Conservation (phyloP, 2,113 vertebrate genomes). For the Oostethus manadensis region DNA sequence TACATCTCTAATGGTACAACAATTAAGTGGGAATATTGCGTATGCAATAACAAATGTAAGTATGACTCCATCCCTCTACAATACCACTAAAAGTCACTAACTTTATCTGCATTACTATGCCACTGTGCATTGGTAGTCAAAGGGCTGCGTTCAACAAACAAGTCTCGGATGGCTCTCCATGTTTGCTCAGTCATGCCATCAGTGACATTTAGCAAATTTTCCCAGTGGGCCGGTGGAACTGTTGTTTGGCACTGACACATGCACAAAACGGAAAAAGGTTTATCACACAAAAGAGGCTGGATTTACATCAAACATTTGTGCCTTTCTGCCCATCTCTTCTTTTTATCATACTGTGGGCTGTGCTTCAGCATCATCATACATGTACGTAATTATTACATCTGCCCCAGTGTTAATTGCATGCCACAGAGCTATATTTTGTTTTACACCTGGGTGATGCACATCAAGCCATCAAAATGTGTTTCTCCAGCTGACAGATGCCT, state of each 20-base stretch:
- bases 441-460: slow-evolving; percentile 51
- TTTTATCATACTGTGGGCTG: background rate
- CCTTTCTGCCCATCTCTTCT: background rate
- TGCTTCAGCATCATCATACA: slow-evolving; percentile 10
- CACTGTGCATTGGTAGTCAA: background rate
- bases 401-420: slow-evolving; percentile 46
- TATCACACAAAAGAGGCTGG: slow-evolving; percentile 44
- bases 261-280: slow-evolving; percentile 29
- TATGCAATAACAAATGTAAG: background rate
- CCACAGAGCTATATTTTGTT: slow-evolving; percentile 33
- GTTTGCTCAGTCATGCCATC: slow-evolving; percentile 6
- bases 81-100: background rate
- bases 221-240: slow-evolving; percentile 24
- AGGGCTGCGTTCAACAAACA: slow-evolving; percentile 9
- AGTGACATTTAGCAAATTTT: slow-evolving; percentile 59
- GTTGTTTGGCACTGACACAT: slow-evolving; percentile 24
- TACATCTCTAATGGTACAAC: background rate
- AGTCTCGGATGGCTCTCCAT: slow-evolving; percentile 12
- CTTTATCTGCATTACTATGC: background rate
- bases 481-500: slow-evolving; percentile 29
- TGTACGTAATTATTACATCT: slow-evolving; percentile 48
- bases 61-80: background rate
- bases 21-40: background rate
- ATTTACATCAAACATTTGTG: slow-evolving; percentile 47
- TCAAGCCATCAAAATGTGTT: slow-evolving; percentile 51